Conservation (phyloP, 1,140 invertebrate genomes). For the Apis cerana region DNA sequence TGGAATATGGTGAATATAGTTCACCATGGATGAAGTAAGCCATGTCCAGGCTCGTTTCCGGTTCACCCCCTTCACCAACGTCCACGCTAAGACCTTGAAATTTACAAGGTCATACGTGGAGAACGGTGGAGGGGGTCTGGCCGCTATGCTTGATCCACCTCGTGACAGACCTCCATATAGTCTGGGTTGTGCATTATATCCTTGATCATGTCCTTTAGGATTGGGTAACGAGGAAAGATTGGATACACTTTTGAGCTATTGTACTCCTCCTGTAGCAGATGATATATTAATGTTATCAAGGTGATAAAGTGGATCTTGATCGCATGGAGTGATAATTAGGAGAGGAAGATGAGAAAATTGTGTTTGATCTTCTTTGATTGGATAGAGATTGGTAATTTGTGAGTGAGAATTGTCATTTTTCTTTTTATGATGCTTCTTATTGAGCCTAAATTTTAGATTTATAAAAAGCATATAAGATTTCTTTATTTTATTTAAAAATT, state of each 20-base stretch:
- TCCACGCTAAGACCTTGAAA: constrained; percentile 21
- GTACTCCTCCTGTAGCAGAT: constrained; percentile 89
- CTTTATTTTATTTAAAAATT: too few species aligned
- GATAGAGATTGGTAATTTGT: too few species aligned
- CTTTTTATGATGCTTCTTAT: too few species aligned
- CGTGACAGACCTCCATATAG: constrained; percentile 97
- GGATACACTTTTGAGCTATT: constrained; percentile 94
- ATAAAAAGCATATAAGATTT: too few species aligned
- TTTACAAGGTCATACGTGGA: constrained; percentile 77
- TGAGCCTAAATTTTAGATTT: too few species aligned
- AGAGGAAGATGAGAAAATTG: background rate
- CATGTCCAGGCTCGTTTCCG: background rate
- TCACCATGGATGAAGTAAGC: background rate
- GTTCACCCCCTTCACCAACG: constrained; percentile 73
- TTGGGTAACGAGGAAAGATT: constrained; percentile 95
- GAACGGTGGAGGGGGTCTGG: constrained; percentile 78
- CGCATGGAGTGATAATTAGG: background rate
- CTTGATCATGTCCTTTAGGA: constrained; percentile 97
- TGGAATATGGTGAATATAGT: background rate
- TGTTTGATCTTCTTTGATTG: too few species aligned
- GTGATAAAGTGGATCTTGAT: background rate
- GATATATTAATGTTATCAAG: constrained; percentile 6
- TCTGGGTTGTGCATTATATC: constrained; percentile 95
- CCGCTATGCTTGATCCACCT: constrained; percentile 84
- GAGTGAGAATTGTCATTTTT: too few species aligned